Percentiles rank a stretch among this genome's conserved stretches.
phyloP scores from a whole-genome alignment of 2,113 vertebrate genomes.

The Ciconia boyciana region DNA sequence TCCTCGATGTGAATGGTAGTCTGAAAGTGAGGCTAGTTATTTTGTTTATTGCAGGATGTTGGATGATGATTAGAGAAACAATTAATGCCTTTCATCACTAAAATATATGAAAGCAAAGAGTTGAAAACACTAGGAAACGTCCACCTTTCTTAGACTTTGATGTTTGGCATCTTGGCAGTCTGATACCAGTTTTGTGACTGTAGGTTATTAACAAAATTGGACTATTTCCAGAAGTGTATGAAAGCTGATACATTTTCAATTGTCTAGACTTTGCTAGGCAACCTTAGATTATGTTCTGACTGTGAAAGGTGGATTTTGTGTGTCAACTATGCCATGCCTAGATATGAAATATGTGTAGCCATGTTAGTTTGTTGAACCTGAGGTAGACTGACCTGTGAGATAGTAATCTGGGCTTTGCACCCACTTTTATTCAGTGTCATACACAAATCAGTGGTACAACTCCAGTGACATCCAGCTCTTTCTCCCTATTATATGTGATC shows the following conservation, averaged over 20 bases:
- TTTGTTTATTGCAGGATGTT: background rate
- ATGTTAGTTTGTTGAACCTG: background rate
- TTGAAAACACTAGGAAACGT: background rate
- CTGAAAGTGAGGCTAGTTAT: background rate
- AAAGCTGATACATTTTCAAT: conserved; percentile 6
- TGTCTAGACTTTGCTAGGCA: background rate
- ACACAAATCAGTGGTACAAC: background rate
- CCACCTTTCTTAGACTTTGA: background rate
- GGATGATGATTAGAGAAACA: conserved; percentile 15
- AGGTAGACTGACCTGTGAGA: background rate
- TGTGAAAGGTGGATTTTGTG: background rate
- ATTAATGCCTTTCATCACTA: background rate
- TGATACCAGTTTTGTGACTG: background rate
- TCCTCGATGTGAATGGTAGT: background rate
- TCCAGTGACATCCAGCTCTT: background rate
- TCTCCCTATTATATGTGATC: background rate
- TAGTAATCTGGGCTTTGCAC: background rate
- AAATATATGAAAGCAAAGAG: background rate
- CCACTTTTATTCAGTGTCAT: background rate
- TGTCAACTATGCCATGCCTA: background rate
- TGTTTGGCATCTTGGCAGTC: background rate
- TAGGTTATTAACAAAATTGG: background rate
- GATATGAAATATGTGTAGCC: background rate
- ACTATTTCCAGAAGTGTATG: background rate
- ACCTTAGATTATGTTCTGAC: background rate